Conservation (phyloP, 1,140 invertebrate species). For the Eufriesea mexicana region DNA sequence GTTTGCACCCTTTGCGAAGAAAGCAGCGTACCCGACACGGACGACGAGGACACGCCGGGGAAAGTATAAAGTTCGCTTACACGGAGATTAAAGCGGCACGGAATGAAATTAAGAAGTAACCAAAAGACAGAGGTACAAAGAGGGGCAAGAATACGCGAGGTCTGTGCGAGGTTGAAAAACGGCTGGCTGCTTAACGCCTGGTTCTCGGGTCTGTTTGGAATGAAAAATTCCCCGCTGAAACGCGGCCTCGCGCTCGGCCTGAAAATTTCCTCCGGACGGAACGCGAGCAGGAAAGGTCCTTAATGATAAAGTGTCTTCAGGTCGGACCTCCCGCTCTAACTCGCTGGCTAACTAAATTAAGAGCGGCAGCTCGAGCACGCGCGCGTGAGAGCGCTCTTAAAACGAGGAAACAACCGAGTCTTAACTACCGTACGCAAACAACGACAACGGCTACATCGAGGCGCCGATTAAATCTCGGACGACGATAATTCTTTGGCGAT, state of each 20-base stretch:
- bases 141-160: neutral
- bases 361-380: conserved; percentile 1
- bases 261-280: conserved; percentile 24
- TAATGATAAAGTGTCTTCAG: conserved; percentile 39
- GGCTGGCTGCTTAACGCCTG: conserved; percentile 9
- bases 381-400: conserved; percentile 16
- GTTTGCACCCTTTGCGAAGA: neutral
- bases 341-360: conserved; percentile 45
- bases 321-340: conserved; percentile 17
- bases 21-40: neutral
- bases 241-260: neutral
- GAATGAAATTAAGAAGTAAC: conserved; percentile 30
- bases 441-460: conserved; percentile 26
- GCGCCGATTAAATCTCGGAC: conserved; percentile 40
- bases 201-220: neutral
- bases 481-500: conserved; percentile 33
- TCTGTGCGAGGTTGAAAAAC: conserved; percentile 31
- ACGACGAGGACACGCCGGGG: too few species aligned
- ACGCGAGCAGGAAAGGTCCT: conserved; percentile 23
- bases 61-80: neutral
- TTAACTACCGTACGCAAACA: conserved; percentile 44
- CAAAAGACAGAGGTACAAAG: neutral
- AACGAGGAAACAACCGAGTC: conserved; percentile 29
- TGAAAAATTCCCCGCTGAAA: conserved; percentile 36
- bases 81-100: neutral